These are phyloP conservation scores for Tachycineta bicolor DNA, from an alignment of 2,113 vertebrate genomes.

Conservation along the genomic window DNA sequence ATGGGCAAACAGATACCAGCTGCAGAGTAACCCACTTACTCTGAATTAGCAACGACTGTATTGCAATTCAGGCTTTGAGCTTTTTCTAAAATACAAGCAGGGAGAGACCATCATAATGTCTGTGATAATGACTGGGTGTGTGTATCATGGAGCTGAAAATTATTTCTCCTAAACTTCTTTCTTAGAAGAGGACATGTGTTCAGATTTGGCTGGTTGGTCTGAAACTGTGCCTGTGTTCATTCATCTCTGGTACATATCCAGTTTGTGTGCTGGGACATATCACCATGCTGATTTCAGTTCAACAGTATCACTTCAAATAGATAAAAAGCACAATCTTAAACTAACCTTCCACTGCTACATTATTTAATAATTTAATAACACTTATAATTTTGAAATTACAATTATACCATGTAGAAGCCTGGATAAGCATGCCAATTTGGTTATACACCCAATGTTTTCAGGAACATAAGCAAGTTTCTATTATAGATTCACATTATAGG, in stretches of 20 bases:
- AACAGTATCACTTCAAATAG: not conserved
- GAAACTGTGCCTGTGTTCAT: not conserved
- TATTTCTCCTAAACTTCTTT: constrained; percentile 33
- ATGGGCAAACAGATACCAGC: constrained; percentile 63
- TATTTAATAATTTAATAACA: constrained; percentile 59
- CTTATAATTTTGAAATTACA: constrained; percentile 27
- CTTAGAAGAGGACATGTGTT: constrained; percentile 37
- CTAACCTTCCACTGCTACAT: constrained; percentile 8
- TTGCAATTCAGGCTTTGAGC: constrained; percentile 35
- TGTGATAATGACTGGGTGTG: constrained; percentile 47
- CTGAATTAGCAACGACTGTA: constrained; percentile 28
- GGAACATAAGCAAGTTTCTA: constrained; percentile 30
- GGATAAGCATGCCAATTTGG: constrained; percentile 26
- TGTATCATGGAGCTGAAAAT: constrained; percentile 37
- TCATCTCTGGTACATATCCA: not conserved
- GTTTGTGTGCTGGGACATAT: not conserved
- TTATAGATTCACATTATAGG: not conserved
- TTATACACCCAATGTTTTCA: constrained; percentile 26
- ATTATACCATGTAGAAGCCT: not conserved
- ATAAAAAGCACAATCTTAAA: constrained; percentile 19
- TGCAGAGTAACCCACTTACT: constrained; percentile 51
- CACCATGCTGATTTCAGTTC: not conserved
- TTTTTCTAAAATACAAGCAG: constrained; percentile 38
- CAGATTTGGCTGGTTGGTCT: constrained; percentile 25
- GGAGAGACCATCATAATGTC: constrained; percentile 44